Percentiles rank a stretch among this genome's conserved stretches.
phyloP scores from a whole-genome alignment of 2,888 invertebrate genomes.

The Rhodophaea formosa region DNA sequence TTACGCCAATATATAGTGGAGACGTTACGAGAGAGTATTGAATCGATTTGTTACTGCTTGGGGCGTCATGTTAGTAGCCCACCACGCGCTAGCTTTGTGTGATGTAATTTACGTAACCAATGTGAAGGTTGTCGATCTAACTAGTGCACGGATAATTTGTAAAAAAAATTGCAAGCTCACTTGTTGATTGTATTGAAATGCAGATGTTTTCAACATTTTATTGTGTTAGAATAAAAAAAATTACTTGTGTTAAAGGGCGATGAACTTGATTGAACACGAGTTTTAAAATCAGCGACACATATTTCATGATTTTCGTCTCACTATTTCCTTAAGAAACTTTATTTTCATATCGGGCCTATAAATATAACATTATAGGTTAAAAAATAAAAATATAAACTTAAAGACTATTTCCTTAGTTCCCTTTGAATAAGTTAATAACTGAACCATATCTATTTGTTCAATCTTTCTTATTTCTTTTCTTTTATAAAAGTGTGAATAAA shows the following conservation, averaged over 20 bases:
- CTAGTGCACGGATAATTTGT: slow-evolving; percentile 43
- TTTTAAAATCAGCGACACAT: no score
- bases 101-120: slow-evolving; percentile 79
- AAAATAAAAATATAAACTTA: no score
- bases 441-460: no score
- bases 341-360: no score
- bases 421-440: no score
- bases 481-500: no score
- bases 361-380: no score
- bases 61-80: slow-evolving; percentile 69
- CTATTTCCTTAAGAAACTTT: no score
- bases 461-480: no score
- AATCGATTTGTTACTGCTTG: slow-evolving; percentile 69
- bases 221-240: neutral
- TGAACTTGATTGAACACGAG: no score
- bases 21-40: slow-evolving; percentile 79
- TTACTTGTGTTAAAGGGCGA: neutral
- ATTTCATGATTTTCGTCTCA: no score
- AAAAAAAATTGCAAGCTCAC: slow-evolving; percentile 30
- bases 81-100: slow-evolving; percentile 56
- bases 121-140: slow-evolving; percentile 68
- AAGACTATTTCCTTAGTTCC: no score
- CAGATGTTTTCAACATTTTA: neutral
- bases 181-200: slow-evolving; percentile 6
- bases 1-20: slow-evolving; percentile 79